Base-by-base conservation (phyloP, 2,797 vertebrate genomes). In the Margarornis squamiger region DNA sequence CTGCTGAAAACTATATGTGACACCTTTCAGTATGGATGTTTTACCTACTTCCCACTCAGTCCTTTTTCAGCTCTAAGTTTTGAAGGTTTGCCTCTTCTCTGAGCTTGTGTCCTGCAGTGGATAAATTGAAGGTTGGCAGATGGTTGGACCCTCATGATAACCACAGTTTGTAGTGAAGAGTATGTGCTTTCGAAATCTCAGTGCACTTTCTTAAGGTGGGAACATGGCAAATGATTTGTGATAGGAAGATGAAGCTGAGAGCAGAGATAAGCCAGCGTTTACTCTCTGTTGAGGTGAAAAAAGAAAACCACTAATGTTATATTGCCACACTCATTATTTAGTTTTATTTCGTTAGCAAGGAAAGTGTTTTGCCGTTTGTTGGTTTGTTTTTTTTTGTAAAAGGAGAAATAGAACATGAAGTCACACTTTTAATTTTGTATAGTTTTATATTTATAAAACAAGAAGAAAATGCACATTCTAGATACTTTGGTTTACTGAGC, bases 401-500 rank as follows among this genome's bases (percentile, higher is more conserved):
- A 78, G 57, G 78, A 83, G 77, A 88, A 95, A 58, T 61, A 90
- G 88, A 93, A 86, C 77, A 82, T 62, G 73, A 97, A 95, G 57
- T 68, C 67, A 36, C 38, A 57, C 74, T 96, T 97, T 95, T 94
- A 91, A 96, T 96, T 97, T 97, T 72, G 11, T 55, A 88, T 92
- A 79, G 27, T 74, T 92, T 94, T 95, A 52, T 94, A 81, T 91
- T 93, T 95, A 59, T 81, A 95, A 93, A 96, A 70, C 48, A 89
- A 62, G 66, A 92, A 81, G 71, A 92, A 96, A 93, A 85, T 83
- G 16, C 3, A 6, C 39, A 32, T 94, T 85, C 41, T 93, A 94
- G 66, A 63, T 91, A 43, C 80, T 72, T 86, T 68, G 72, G 89
- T 96, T 97, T 97, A 92, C 71, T 70, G 49, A 86, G 46, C 30